Percentiles rank a stretch among this genome's conserved stretches.
Evolutionary conservation across 2,888 invertebrate genomes (phyloP).

Genomic region (Drosophila dives): DNA sequence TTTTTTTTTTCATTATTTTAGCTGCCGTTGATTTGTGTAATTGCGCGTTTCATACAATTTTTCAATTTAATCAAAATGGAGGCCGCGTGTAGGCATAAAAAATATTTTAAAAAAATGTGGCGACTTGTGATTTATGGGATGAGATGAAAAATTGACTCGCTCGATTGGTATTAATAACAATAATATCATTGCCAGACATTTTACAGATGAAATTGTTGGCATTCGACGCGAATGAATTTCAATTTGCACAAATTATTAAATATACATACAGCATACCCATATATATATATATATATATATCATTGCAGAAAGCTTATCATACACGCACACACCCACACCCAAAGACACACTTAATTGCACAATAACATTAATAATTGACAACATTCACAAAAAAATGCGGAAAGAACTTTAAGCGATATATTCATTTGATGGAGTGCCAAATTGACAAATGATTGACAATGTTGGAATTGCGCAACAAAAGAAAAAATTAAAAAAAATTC

Average conservation of each 20-base stretch:
- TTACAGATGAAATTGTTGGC: slow-evolving; percentile 64
- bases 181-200: slow-evolving; percentile 64
- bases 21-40: slow-evolving; percentile 72
- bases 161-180: slow-evolving; percentile 63
- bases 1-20: slow-evolving; percentile 33
- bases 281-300: slow-evolving; percentile 3
- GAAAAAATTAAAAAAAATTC: neutral
- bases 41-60: slow-evolving; percentile 66
- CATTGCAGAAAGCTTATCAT: slow-evolving; percentile 20
- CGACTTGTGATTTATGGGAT: slow-evolving; percentile 39
- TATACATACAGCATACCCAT: slow-evolving; percentile 13
- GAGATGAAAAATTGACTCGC: slow-evolving; percentile 47
- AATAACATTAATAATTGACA: slow-evolving; percentile 41
- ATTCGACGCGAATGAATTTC: slow-evolving; percentile 65
- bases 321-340: slow-evolving; percentile 25
- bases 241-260: slow-evolving; percentile 64
- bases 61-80: slow-evolving; percentile 64
- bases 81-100: slow-evolving; percentile 7
- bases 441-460: slow-evolving; percentile 78
- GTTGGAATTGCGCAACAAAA: slow-evolving; percentile 42
- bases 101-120: neutral
- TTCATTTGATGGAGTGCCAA: slow-evolving; percentile 70
- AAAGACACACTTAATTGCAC: neutral
- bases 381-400: slow-evolving; percentile 14
- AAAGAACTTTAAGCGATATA: slow-evolving; percentile 26